Conservation (phyloP, 1,140 invertebrate species). For the Hermetia illucens region DNA sequence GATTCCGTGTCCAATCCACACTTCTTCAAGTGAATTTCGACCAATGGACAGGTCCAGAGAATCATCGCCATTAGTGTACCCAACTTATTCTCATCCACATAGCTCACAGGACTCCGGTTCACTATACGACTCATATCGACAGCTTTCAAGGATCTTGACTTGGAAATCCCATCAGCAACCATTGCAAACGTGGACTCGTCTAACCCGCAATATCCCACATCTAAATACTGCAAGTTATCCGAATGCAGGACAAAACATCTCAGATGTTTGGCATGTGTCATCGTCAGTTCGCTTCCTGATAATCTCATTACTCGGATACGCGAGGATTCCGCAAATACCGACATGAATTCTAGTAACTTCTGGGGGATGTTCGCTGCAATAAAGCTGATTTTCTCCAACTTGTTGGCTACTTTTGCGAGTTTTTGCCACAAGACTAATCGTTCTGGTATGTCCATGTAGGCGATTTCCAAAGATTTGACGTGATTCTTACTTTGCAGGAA, state of each 20-base stretch:
- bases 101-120: background rate
- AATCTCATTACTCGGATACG: background rate
- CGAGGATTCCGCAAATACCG: background rate
- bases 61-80: background rate
- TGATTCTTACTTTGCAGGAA: background rate
- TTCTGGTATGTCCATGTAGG: no score
- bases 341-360: background rate
- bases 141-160: background rate
- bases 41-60: background rate
- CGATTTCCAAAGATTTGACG: background rate
- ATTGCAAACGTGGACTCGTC: background rate
- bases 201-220: constrained; percentile 1
- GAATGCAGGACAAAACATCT: background rate
- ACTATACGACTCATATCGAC: background rate
- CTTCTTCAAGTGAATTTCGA: background rate
- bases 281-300: background rate
- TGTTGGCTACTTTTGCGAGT: background rate
- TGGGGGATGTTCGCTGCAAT: background rate
- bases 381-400: background rate
- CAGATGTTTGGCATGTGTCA: background rate
- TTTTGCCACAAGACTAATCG: background rate
- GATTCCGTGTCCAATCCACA: background rate
- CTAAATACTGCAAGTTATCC: background rate
- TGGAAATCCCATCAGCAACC: background rate
- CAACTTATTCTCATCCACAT: background rate